phyloP scores from a whole-genome alignment of 92 coral and sea anemone genomes.

The Desmophyllum pertusum region DNA sequence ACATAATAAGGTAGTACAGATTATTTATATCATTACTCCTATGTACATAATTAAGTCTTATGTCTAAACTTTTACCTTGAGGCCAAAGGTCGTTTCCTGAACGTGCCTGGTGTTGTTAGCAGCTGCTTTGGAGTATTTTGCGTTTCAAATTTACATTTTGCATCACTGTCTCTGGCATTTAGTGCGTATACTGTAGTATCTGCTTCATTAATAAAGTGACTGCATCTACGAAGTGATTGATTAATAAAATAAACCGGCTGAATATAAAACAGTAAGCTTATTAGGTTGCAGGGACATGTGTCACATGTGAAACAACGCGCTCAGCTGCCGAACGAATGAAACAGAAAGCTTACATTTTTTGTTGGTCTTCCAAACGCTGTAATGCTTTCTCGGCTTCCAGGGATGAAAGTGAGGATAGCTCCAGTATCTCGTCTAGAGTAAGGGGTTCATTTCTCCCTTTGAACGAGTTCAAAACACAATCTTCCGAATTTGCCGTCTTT shows the following conservation, averaged over 20 bases:
- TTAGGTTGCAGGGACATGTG: no score
- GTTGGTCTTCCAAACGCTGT: conserved; percentile 15
- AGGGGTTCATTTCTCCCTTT: conserved; percentile 7
- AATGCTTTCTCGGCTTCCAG: background rate
- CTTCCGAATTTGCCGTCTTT: background rate
- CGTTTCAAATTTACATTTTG: background rate
- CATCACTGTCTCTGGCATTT: background rate
- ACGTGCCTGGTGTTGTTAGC: conserved; percentile 11
- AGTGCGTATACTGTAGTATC: background rate
- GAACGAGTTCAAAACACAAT: background rate
- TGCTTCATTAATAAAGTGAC: background rate
- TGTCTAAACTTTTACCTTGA: conserved; percentile 20
- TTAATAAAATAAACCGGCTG: background rate
- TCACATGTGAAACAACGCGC: no score
- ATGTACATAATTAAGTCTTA: no score
- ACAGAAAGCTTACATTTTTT: conserved; percentile 26
- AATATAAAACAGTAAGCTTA: background rate
- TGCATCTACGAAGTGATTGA: background rate
- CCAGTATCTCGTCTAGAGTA: background rate
- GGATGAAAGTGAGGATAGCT: background rate
- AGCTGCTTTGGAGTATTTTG: background rate
- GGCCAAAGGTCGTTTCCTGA: conserved; percentile 13
- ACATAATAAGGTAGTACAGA: no score
- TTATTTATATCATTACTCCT: no score
- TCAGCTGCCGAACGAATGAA: background rate